A percentile compares a stretch with the other conserved stretches of the same genome.
phyloP scores from a whole-genome alignment of 1,140 invertebrate species.

The Pseudomyrmex cubaensis region DNA sequence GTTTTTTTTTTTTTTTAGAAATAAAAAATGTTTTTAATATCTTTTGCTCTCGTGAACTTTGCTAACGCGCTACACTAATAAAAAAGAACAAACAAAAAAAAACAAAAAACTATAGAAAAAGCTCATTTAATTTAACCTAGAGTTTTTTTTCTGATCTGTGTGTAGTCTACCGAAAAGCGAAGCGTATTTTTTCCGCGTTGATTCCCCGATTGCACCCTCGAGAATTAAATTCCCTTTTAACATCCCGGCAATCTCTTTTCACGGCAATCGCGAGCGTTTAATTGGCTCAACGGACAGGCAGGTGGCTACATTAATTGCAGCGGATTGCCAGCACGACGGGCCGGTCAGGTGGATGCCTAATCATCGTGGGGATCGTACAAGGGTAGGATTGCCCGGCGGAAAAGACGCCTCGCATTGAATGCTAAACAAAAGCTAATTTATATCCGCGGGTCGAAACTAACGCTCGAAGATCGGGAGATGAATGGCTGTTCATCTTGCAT shows the following conservation, averaged over 20 bases:
- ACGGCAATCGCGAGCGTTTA: conserved; percentile 79
- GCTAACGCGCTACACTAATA: no score
- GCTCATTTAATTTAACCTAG: no score
- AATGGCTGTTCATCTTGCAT: conserved; percentile 84
- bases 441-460: conserved; percentile 83
- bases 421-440: conserved; percentile 86
- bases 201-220: conserved; percentile 47
- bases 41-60: no score
- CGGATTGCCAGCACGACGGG: conserved; percentile 68
- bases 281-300: conserved; percentile 76
- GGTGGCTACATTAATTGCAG: conserved; percentile 83
- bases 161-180: neutral
- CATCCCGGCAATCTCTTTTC: conserved; percentile 75
- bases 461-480: conserved; percentile 84
- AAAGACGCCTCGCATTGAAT: conserved; percentile 82
- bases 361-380: conserved; percentile 52
- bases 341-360: conserved; percentile 73
- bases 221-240: conserved; percentile 78
- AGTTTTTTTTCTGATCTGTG: no score
- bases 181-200: conserved; percentile 42
- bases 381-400: conserved; percentile 61
- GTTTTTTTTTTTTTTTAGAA: no score
- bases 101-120: no score
- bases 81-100: no score
- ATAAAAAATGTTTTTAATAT: no score